These are phyloP conservation scores for Chromoteleia sp. DNA, from an alignment of 2,888 invertebrate species.

Conservation along the genomic window DNA sequence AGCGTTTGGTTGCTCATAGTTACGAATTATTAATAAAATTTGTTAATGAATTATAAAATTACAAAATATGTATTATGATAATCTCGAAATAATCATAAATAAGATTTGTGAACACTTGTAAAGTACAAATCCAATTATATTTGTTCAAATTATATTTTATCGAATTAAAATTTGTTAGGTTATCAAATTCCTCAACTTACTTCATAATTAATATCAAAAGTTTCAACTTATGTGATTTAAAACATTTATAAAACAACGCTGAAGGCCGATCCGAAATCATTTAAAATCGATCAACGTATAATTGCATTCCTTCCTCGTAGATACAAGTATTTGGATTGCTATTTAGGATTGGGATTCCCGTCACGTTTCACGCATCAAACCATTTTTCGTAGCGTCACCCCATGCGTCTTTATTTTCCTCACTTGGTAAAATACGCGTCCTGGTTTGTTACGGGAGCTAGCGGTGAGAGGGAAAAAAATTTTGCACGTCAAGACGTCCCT, in stretches of 20 bases:
- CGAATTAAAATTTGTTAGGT: not conserved
- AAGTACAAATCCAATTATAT: no score
- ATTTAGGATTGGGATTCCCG: conserved; percentile 54
- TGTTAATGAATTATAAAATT: no score
- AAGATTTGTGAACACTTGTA: no score
- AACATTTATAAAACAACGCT: conserved; percentile 16
- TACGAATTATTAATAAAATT: no score
- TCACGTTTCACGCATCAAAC: conserved; percentile 66
- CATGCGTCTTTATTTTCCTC: conserved; percentile 63
- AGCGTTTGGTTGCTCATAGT: no score
- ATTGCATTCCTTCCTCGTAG: conserved; percentile 54
- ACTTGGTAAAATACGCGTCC: conserved; percentile 67
- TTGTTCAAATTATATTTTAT: no score
- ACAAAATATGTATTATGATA: no score
- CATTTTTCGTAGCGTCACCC: conserved; percentile 64
- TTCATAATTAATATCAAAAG: no score
- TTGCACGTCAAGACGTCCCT: conserved; percentile 56
- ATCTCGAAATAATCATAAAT: no score
- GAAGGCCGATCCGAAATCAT: conserved; percentile 38
- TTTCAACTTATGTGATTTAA: not conserved
- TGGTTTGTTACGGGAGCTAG: conserved; percentile 32
- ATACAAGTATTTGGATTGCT: conserved; percentile 54
- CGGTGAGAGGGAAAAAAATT: conserved; percentile 30
- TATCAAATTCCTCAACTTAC: not conserved
- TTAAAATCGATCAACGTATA: conserved; percentile 55